phyloP scores from a whole-genome alignment of 2,113 vertebrate species.

The Cephalopterus ornatus region DNA sequence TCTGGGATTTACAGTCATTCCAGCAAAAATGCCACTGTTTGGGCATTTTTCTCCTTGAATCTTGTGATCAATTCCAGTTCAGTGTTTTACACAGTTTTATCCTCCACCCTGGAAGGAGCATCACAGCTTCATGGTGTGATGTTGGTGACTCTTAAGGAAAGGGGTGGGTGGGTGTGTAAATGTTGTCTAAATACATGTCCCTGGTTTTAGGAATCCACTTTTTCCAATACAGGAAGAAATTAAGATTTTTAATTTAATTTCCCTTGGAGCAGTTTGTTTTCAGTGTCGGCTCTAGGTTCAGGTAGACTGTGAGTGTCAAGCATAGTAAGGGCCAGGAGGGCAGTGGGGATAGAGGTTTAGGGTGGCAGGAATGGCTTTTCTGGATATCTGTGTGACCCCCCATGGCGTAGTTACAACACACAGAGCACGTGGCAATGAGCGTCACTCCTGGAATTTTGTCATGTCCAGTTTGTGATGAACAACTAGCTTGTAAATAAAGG shows the following conservation, averaged over 20 bases:
- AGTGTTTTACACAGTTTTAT: neutral
- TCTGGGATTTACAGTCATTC: neutral
- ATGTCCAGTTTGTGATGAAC: neutral
- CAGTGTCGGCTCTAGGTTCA: neutral
- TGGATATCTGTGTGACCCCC: neutral
- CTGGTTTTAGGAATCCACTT: neutral
- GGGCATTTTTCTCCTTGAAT: neutral
- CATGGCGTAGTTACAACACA: rapidly evolving
- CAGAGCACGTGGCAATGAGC: neutral
- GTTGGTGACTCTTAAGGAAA: neutral
- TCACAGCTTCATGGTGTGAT: neutral
- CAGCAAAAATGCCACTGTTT: neutral
- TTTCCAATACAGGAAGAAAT: neutral
- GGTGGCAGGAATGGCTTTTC: neutral
- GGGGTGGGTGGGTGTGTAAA: rapidly evolving
- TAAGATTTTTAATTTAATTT: neutral
- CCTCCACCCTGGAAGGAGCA: neutral
- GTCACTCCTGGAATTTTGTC: neutral
- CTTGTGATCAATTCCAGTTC: neutral
- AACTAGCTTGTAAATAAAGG: conserved; percentile 1
- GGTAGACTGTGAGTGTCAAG: neutral
- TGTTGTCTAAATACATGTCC: neutral
- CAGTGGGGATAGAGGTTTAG: neutral
- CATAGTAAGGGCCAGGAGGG: neutral
- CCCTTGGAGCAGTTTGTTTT: neutral